A percentile compares a stretch with the other conserved stretches of the same genome.
Evolutionary conservation across 2,888 invertebrate species (phyloP).

Genomic region (Nysson spinosus): DNA sequence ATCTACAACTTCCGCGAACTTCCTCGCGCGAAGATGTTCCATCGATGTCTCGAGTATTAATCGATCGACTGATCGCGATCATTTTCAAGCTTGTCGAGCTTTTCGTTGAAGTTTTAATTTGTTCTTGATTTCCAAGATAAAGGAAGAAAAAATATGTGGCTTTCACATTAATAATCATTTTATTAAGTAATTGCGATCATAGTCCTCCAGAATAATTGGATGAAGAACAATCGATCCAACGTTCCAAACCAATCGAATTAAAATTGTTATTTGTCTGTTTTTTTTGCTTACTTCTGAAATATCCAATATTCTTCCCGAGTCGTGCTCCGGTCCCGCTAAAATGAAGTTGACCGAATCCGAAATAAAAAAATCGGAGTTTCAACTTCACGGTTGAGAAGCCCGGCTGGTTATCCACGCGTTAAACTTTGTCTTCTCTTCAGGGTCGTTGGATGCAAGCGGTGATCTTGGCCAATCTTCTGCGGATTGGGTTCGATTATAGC

Average conservation of each 20-base stretch:
- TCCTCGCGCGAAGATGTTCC: not conserved
- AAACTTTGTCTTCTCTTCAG: conserved; percentile 46
- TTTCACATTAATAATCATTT: too few relatives aligned
- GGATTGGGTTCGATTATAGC: conserved; percentile 48
- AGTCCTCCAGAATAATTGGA: too few relatives aligned
- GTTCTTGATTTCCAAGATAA: too few relatives aligned
- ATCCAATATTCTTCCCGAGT: too few relatives aligned
- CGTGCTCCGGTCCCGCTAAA: not conserved
- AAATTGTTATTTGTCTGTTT: too few relatives aligned
- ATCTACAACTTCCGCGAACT: conserved; percentile 13
- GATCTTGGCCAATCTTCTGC: conserved; percentile 52
- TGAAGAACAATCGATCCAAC: too few relatives aligned
- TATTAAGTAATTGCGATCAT: too few relatives aligned
- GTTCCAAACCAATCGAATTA: too few relatives aligned
- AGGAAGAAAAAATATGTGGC: too few relatives aligned
- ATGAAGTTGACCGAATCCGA: conserved; percentile 29
- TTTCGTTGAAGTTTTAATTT: too few relatives aligned
- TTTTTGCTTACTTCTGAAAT: too few relatives aligned
- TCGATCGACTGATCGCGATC: not conserved
- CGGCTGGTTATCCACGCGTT: conserved; percentile 50
- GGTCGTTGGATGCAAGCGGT: conserved; percentile 35
- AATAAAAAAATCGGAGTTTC: conserved; percentile 42
- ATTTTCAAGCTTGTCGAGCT: too few relatives aligned
- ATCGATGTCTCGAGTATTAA: not conserved
- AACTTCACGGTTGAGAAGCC: conserved; percentile 50